A percentile compares a stretch with the other conserved stretches of the same genome.
These are phyloP conservation scores for Macroramphosus scolopax DNA, from an alignment of 2,797 vertebrate genomes.

Conservation along the genomic window DNA sequence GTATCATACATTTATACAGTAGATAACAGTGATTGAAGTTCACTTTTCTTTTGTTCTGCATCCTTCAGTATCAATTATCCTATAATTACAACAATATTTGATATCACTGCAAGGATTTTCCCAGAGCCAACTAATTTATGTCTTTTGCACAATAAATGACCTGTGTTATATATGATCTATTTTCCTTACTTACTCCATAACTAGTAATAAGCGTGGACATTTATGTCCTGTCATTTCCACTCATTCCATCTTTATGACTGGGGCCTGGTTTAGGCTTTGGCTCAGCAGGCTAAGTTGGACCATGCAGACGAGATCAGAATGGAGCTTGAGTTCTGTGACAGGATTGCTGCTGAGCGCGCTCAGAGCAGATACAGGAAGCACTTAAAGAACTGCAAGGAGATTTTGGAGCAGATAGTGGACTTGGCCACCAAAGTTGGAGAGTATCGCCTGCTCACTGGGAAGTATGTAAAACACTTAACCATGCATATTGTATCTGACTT, in stretches of 20 bases:
- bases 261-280: slow-evolving; percentile 76
- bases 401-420: slow-evolving; percentile 87
- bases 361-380: slow-evolving; percentile 81
- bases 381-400: slow-evolving; percentile 78
- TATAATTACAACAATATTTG: no score
- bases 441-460: slow-evolving; percentile 82
- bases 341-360: slow-evolving; percentile 77
- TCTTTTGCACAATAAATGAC: no score
- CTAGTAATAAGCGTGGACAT: no score
- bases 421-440: slow-evolving; percentile 87
- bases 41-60: no score
- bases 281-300: slow-evolving; percentile 81
- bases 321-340: slow-evolving; percentile 78
- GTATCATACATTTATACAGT: no score
- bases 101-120: no score
- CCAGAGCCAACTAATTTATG: no score
- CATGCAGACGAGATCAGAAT: slow-evolving; percentile 76
- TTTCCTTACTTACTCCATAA: no score
- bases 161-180: no score
- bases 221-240: slow-evolving; percentile 12
- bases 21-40: no score
- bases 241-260: slow-evolving; percentile 42
- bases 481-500: not conserved
- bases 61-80: no score
- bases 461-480: slow-evolving; percentile 77